Percentiles rank a stretch among this genome's conserved stretches.
phyloP scores from a whole-genome alignment of 2,113 vertebrate species.

The Piliocolobus tephrosceles region DNA sequence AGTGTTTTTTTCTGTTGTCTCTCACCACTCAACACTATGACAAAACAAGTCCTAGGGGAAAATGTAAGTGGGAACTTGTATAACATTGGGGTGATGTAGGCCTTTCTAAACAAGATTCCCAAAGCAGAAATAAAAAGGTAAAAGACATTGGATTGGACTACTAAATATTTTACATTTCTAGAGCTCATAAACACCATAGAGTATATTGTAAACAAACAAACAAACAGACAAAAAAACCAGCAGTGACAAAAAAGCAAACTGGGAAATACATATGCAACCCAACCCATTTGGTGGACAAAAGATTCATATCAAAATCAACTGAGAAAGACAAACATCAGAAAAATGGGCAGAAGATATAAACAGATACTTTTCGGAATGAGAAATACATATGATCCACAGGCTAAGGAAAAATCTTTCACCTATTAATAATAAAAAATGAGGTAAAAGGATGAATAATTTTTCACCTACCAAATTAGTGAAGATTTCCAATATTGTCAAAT shows the following conservation, averaged over 20 bases:
- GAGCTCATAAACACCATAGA: not conserved
- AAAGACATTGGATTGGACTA: not conserved
- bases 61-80: not conserved
- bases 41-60: not conserved
- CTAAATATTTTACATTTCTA: slow-evolving; percentile 36
- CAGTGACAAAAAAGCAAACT: not conserved
- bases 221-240: too few relatives aligned
- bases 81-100: not conserved
- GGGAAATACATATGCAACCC: not conserved
- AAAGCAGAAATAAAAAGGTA: not conserved
- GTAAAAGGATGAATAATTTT: not conserved
- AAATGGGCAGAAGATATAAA: not conserved
- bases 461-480: not conserved
- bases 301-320: not conserved
- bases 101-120: not conserved
- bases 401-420: not conserved
- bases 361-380: not conserved
- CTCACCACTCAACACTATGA: not conserved
- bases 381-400: not conserved
- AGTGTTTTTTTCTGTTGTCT: not conserved
- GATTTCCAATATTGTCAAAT: not conserved
- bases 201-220: not conserved
- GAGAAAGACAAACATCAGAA: not conserved
- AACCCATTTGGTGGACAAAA: not conserved
- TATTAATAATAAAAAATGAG: not conserved